Conservation (phyloP, 2,113 vertebrate species). For the Microtus richardsoni region DNA sequence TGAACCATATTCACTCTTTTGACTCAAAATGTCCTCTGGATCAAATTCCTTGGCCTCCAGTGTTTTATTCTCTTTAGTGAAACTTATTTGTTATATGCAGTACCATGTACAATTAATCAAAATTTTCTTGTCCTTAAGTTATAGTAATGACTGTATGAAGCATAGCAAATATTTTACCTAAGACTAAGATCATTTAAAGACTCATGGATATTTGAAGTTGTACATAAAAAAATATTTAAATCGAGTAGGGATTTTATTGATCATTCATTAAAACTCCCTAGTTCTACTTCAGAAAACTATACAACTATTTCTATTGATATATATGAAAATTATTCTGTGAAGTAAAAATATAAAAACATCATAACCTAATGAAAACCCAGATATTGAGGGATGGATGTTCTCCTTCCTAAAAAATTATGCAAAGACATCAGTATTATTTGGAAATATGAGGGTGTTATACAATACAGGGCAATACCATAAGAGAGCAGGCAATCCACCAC, state of each 20-base stretch:
- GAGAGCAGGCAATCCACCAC: not conserved
- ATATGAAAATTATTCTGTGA: not conserved
- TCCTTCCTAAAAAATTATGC: not conserved
- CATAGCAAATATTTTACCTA: not conserved
- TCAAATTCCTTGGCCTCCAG: not conserved
- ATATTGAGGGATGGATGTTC: not conserved
- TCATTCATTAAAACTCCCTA: not conserved
- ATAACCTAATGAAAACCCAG: not conserved
- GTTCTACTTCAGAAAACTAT: not conserved
- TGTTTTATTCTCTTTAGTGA: not conserved
- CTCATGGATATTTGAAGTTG: not conserved
- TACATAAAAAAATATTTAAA: not conserved
- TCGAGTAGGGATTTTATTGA: not conserved
- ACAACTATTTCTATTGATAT: not conserved
- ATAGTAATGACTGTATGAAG: not conserved
- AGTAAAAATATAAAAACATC: accelerated
- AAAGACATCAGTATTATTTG: not conserved
- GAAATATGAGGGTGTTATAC: not conserved
- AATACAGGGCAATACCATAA: not conserved
- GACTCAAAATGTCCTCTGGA: not conserved
- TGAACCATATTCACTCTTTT: not conserved
- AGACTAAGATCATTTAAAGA: not conserved
- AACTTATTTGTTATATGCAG: not conserved
- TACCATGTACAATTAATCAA: not conserved
- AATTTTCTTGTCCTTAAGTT: slow-evolving; percentile 7